Evolutionary conservation across 2,113 vertebrate genomes (phyloP), one percentile per base, ranked within the genome.

Genomic region (Pachypanchax playfairii): DNA sequence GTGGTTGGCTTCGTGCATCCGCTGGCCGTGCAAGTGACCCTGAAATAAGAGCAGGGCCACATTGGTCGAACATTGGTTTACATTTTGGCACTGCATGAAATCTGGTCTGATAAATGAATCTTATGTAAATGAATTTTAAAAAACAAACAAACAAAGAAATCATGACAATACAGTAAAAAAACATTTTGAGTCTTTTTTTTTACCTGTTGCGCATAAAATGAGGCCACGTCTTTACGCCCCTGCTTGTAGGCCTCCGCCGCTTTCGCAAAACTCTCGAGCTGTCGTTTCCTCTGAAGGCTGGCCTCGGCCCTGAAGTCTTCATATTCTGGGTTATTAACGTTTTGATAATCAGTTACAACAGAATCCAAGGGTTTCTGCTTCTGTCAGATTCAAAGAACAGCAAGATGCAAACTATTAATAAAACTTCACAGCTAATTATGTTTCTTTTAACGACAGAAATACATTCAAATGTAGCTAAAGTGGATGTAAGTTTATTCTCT

Each of bases 151-250:
- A n/a, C n/a, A n/a, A n/a, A n/a, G n/a, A n/a, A n/a, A n/a, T n/a
- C n/a, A n/a, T n/a, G n/a, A n/a, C n/a, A n/a, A n/a, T n/a, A n/a
- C n/a, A n/a, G n/a, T n/a, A n/a, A n/a, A n/a, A n/a, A n/a, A n/a
- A n/a, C n/a, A n/a, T n/a, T n/a, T n/a, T n/a, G n/a, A 7, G 7
- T 29, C 7, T 29, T 29, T 29, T 10, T 35, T 3, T 57, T 63
- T 29, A 96, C 97, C 94, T 96, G 96, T 65, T 95, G 94, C 17
- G 96, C 96, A 33, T 98, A 99, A 88, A 95, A 98, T 0, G 94
- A 93, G 31, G 97, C 97, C 43, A 98, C 96, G 2, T 95, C 86
- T 85, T 93, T 97, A 80, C 90, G 94, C 4, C 95, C 95, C 86
- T 96, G 94, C 42, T 87, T 90, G 77, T 91, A 92, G 15, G 97